A percentile compares a stretch with the other conserved stretches of the same genome.
phyloP scores from a whole-genome alignment of 2,797 vertebrate species.

The Varecia variegata region DNA sequence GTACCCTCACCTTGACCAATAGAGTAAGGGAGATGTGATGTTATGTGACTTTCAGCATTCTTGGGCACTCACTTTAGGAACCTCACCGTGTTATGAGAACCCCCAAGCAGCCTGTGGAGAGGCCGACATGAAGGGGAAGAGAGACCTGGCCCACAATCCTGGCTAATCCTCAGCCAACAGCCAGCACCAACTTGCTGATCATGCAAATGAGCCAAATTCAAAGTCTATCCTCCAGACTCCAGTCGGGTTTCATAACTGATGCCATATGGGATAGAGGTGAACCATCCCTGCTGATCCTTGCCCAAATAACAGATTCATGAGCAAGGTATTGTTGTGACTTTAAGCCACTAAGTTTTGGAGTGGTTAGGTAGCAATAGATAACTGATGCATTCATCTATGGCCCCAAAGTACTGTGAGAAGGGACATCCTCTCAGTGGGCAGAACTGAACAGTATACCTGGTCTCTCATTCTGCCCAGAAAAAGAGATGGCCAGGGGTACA shows the following conservation, averaged over 20 bases:
- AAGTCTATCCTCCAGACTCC: background rate
- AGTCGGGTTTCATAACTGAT: background rate
- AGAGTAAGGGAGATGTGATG: background rate
- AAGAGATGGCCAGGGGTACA: background rate
- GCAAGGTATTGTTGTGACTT: background rate
- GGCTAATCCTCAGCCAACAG: background rate
- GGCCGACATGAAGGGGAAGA: background rate
- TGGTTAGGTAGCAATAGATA: background rate
- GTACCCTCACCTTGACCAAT: too few relatives aligned
- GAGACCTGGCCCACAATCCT: background rate
- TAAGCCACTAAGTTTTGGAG: too few relatives aligned
- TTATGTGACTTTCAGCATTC: background rate
- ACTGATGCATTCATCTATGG: background rate
- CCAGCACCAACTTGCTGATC: background rate
- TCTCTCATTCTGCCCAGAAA: background rate
- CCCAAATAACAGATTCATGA: background rate
- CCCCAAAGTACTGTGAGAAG: background rate
- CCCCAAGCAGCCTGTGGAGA: background rate
- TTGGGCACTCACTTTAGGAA: background rate
- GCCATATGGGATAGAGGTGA: background rate
- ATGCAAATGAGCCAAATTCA: background rate
- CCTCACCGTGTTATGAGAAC: background rate
- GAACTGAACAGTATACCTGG: background rate
- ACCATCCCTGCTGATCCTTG: background rate
- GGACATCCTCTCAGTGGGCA: background rate